Conservation (phyloP, 37 sponge, comb jelly and placozoan genomes). For the Eunapius fragilis region DNA sequence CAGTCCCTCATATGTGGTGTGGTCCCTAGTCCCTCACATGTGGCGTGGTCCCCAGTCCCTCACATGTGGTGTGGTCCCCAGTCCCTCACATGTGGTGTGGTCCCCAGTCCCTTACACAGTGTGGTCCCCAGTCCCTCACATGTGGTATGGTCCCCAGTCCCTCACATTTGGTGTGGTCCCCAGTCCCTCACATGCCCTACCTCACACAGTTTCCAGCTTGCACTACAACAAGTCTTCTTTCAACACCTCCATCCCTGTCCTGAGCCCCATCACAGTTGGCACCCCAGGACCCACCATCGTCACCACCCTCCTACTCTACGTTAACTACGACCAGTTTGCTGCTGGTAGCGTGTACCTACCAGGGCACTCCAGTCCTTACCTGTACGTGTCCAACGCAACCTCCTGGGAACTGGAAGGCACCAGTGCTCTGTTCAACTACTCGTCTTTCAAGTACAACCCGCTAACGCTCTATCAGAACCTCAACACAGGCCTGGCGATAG, state of each 20-base stretch:
- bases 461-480: not conserved
- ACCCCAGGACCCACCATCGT: not conserved
- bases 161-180: not conserved
- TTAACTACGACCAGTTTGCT: not conserved
- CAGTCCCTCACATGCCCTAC: not conserved
- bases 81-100: not conserved
- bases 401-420: not conserved
- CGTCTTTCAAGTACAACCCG: not conserved
- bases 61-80: not conserved
- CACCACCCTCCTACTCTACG: not conserved
- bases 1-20: not conserved
- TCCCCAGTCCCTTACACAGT: not conserved
- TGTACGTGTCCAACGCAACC: not conserved
- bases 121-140: not conserved
- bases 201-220: not conserved
- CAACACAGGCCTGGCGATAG: not conserved
- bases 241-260: not conserved
- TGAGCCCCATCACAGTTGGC: not conserved
- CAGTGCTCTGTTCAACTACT: not conserved
- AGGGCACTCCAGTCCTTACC: not conserved
- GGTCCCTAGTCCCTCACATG: not conserved
- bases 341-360: not conserved
- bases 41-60: too few species aligned
- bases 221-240: not conserved
- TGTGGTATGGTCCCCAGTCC: not conserved